Evolutionary conservation across 2,797 vertebrate species (phyloP).

Genomic region (Clarias fuscus): DNA sequence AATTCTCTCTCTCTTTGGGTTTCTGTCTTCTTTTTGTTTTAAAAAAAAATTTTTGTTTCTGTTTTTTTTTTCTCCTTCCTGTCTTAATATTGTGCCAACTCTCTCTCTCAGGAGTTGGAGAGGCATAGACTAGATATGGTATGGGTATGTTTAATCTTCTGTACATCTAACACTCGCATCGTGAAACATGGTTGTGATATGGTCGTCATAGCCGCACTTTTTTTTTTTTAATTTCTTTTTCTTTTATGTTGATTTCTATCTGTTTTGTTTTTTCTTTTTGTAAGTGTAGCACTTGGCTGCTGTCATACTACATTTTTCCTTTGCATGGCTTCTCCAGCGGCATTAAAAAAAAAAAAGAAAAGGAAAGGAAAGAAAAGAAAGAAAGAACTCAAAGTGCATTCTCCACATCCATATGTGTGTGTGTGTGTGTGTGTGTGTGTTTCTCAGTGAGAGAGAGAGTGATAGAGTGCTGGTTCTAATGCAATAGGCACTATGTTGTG

Average conservation of each 20-base stretch:
- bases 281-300: constrained; percentile 99
- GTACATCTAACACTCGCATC: constrained; percentile 99
- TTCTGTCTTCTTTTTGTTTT: constrained; percentile 61
- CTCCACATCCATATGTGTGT: constrained; percentile 87
- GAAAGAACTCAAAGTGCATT: constrained; percentile 80
- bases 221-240: background rate
- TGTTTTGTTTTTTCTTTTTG: constrained; percentile 21
- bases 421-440: constrained; percentile 64
- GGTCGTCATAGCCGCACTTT: constrained; percentile 99
- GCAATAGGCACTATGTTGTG: constrained; percentile 50
- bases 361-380: constrained; percentile 36
- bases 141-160: constrained; percentile 97
- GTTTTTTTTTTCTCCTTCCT: constrained; percentile 80
- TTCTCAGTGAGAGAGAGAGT: background rate
- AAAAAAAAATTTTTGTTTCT: constrained; percentile 25
- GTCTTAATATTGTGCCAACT: constrained; percentile 99
- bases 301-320: constrained; percentile 99
- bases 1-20: constrained; percentile 57
- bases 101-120: constrained; percentile 99
- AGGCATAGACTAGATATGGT: constrained; percentile 99
- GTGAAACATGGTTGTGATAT: constrained; percentile 99
- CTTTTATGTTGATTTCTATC: background rate
- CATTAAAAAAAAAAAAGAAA: constrained; percentile 38
- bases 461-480: constrained; percentile 73
- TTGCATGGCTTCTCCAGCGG: constrained; percentile 93